phyloP scores from a whole-genome alignment of 37 sponge, comb jelly and placozoan species.

The Geodia barretti region DNA sequence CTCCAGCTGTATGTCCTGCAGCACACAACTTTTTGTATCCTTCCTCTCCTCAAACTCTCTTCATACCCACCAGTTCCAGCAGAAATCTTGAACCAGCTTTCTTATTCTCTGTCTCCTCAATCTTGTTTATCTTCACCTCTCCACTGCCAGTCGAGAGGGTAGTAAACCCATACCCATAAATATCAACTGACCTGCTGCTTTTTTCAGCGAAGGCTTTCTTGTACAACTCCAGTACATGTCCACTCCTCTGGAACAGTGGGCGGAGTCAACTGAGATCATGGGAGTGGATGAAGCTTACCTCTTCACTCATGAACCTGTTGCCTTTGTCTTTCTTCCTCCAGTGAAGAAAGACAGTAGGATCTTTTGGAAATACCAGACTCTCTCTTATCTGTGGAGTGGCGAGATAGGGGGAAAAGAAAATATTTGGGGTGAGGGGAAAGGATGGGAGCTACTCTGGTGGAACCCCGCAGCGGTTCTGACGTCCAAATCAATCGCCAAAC shows the following conservation, averaged over 20 bases:
- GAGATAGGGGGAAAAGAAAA: neutral
- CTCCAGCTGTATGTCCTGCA: constrained; percentile 1
- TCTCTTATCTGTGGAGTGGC: neutral
- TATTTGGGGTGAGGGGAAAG: constrained; percentile 65
- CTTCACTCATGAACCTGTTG: constrained; percentile 1
- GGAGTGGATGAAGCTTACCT: neutral
- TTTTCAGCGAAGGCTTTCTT: constrained; percentile 21
- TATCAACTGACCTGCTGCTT: neutral
- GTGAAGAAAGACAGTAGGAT: constrained; percentile 39
- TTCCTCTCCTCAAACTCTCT: too few species aligned
- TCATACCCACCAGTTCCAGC: constrained; percentile 23
- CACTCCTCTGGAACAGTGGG: constrained; percentile 16
- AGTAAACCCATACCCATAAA: too few species aligned
- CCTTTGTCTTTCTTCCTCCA: constrained; percentile 24
- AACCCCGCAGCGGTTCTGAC: constrained; percentile 64
- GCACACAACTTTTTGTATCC: too few species aligned
- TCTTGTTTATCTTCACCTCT: constrained; percentile 17
- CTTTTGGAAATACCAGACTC: constrained; percentile 38
- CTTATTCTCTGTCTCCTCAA: constrained; percentile 48
- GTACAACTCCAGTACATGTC: constrained; percentile 21
- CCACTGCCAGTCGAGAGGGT: too few species aligned
- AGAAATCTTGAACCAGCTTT: constrained; percentile 34
- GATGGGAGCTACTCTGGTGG: constrained; percentile 64
- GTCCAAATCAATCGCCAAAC: constrained; percentile 73
- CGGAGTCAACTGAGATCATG: too few species aligned